These are phyloP conservation scores for Nemoura dubitans DNA, from an alignment of 2,888 invertebrate species.

Conservation along the genomic window DNA sequence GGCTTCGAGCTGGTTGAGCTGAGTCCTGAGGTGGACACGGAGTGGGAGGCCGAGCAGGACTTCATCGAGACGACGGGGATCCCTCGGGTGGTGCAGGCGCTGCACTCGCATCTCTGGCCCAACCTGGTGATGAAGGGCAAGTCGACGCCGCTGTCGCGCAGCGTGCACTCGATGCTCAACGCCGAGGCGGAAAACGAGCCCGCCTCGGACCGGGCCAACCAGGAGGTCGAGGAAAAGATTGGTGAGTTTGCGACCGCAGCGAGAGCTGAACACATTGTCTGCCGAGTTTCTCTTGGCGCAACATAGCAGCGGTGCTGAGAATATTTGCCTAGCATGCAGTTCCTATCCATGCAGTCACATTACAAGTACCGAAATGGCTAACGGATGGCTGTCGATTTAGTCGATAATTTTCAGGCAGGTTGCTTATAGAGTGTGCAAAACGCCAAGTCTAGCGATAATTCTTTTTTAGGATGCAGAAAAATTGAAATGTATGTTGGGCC, in stretches of 20 bases:
- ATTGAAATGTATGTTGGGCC: too few species aligned
- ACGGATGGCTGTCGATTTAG: too few species aligned
- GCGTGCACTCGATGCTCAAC: slow-evolving; percentile 51
- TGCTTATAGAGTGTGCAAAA: too few species aligned
- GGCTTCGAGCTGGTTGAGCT: slow-evolving; percentile 77
- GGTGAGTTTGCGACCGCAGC: slow-evolving; percentile 14
- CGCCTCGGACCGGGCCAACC: slow-evolving; percentile 38
- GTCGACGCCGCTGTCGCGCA: slow-evolving; percentile 49
- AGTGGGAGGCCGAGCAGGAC: slow-evolving; percentile 62
- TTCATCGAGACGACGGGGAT: slow-evolving; percentile 72
- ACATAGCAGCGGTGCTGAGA: too few species aligned
- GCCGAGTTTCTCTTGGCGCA: too few species aligned
- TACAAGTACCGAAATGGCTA: too few species aligned
- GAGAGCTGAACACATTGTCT: too few species aligned
- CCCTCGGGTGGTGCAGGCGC: slow-evolving; percentile 72
- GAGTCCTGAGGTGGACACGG: slow-evolving; percentile 63
- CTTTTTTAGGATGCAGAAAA: too few species aligned
- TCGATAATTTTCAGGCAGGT: too few species aligned
- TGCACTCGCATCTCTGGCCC: slow-evolving; percentile 78
- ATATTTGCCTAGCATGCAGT: too few species aligned
- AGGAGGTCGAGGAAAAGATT: slow-evolving; percentile 1
- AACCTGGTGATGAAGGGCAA: slow-evolving; percentile 71
- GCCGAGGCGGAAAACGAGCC: slow-evolving; percentile 44
- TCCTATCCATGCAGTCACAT: too few species aligned
- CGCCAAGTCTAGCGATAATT: too few species aligned